Evolutionary conservation across 2,113 vertebrate genomes (phyloP).

Genomic region (Petrocephalus zakoni): DNA sequence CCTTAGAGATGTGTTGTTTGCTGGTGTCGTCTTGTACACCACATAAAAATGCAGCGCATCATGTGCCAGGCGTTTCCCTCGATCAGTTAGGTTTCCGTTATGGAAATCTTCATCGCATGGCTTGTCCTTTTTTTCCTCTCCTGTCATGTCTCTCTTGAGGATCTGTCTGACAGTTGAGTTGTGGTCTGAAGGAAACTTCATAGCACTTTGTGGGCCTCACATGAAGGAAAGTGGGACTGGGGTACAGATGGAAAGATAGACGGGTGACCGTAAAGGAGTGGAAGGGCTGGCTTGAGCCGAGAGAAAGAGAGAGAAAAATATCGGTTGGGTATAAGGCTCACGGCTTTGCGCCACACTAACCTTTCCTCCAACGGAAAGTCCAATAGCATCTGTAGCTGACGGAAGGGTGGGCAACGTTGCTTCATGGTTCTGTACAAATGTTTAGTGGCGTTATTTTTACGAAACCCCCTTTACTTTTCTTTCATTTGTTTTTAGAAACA

Average conservation of each 20-base stretch:
- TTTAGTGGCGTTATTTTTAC: not conserved
- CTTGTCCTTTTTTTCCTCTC: conserved; percentile 18
- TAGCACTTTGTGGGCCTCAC: conserved; percentile 32
- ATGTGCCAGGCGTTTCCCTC: conserved; percentile 12
- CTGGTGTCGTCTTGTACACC: not conserved
- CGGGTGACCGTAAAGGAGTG: not conserved
- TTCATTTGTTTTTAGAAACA: not conserved
- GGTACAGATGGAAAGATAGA: conserved; percentile 8
- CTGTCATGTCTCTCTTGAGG: conserved; percentile 34
- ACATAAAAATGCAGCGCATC: conserved; percentile 23
- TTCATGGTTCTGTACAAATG: not conserved
- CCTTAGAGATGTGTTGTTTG: conserved; percentile 27
- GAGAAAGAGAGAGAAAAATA: not conserved
- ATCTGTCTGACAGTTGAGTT: conserved; percentile 30
- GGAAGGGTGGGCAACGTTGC: not conserved
- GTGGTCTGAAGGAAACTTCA: conserved; percentile 38
- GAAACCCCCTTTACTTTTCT: not conserved
- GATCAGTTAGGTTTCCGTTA: conserved; percentile 32
- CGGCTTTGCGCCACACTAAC: not conserved
- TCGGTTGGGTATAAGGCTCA: not conserved
- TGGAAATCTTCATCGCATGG: conserved; percentile 30
- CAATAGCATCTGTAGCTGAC: conserved; percentile 16
- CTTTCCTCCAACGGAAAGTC: conserved; percentile 1
- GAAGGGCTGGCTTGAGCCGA: conserved; percentile 11
- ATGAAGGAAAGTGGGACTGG: not conserved